These are phyloP conservation scores for Lasioglossum zephyrum DNA, from an alignment of 2,888 invertebrate species.

Conservation along the genomic window DNA sequence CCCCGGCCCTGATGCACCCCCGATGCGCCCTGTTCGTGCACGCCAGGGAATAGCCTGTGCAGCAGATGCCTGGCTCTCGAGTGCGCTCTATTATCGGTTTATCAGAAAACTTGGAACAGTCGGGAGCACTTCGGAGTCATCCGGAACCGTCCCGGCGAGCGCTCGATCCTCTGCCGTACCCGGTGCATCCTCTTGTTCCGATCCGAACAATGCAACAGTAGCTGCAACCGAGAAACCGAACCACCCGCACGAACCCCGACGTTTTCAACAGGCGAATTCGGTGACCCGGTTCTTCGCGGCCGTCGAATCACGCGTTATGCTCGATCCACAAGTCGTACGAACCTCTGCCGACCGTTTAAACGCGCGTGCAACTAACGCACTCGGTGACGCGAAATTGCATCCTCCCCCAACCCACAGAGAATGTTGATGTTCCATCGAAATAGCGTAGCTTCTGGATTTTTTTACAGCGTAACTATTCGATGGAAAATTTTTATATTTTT, in stretches of 20 bases:
- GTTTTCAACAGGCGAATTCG: slow-evolving; percentile 15
- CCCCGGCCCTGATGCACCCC: background rate
- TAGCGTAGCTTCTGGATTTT: background rate
- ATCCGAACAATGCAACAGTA: slow-evolving; percentile 7
- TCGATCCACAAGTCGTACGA: background rate
- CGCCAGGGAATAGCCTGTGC: background rate
- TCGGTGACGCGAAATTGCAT: background rate
- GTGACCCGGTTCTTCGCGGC: slow-evolving; percentile 25
- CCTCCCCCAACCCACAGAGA: background rate
- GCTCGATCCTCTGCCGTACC: background rate
- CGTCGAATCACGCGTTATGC: background rate
- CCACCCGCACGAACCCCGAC: background rate
- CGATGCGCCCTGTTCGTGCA: background rate
- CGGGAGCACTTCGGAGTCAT: background rate
- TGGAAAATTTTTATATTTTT: background rate
- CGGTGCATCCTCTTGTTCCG: slow-evolving; percentile 6
- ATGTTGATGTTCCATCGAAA: background rate
- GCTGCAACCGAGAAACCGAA: background rate
- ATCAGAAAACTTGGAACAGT: slow-evolving; percentile 15
- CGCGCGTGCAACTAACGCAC: background rate
- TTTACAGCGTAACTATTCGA: too few species aligned
- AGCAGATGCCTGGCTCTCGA: background rate
- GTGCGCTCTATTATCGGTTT: slow-evolving; percentile 4
- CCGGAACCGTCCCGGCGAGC: background rate
- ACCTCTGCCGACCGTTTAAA: background rate